Evolutionary conservation across 2,113 vertebrate genomes (phyloP), one percentile per base, ranked within the genome.

Genomic region (Corydoras maculifer): DNA sequence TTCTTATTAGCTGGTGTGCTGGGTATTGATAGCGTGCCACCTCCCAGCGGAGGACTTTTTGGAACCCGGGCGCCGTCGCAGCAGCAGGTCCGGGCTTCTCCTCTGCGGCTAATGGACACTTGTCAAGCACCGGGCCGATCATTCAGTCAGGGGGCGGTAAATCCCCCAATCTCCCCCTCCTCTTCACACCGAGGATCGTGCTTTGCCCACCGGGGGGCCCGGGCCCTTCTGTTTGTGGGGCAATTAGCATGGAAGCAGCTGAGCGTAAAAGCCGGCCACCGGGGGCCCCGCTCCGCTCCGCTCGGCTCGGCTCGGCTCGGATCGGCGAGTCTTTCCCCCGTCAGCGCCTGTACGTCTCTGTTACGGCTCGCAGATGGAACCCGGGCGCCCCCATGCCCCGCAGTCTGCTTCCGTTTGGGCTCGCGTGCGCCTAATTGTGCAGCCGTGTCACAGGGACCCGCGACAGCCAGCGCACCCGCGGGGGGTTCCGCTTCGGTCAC

Each of bases 11-110:
- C 79, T 73, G 73, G 66, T 48, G 76, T 80, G 79, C 64, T 72
- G 69, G 54, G 48, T 82, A 84, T 84, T 84, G 82, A 85, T 75
- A 62, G 77, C 62, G 62, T 84, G 81, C 79, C 79, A 83, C 30
- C 49, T 81, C 72, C 77, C 66, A 69, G 55, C 29, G 55, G 70
- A 65, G 43, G 29, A 30, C 51, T 62, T 11, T 25, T 58, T 78
- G 74, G 77, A 58, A 54, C 65, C 58, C 48, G 32, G 25, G 53
- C 69, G 71, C 30, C 9, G 58, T 61, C 32, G 68, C 54, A 60
- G 69, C 67, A 62, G 69, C 32, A 15, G 69, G 58, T 75, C 71
- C 75, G 75, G 73, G 55, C 70, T 62, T 82, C 78, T 84, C 74
- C 75, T 69, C 58, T 43, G 58, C 65, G 65, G 59, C 76, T 79